Evolutionary conservation across 2,888 invertebrate species (phyloP).

Genomic region (Aradus depressus): DNA sequence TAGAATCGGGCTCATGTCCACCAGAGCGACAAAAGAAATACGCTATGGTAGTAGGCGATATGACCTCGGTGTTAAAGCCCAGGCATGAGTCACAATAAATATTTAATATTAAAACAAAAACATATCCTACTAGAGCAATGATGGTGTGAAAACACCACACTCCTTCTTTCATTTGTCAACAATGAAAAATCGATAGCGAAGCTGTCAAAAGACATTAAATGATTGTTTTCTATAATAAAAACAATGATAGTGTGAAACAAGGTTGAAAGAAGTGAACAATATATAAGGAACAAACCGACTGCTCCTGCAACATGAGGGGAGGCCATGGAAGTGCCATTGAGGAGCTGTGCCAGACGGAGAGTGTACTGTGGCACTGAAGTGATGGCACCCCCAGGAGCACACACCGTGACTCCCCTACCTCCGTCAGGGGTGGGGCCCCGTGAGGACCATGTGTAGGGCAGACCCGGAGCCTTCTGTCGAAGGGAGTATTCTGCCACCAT

Average conservation of each 20-base stretch:
- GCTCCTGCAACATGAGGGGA: constrained; percentile 93
- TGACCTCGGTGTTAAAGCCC: no score
- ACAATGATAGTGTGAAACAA: no score
- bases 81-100: no score
- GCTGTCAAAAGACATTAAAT: not conserved
- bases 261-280: no score
- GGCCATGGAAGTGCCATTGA: constrained; percentile 98
- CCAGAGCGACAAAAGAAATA: no score
- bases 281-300: constrained; percentile 46
- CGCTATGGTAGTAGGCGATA: no score
- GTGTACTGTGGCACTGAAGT: constrained; percentile 85
- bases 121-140: no score
- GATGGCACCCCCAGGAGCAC: constrained; percentile 91
- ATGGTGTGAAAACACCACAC: no score
- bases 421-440: constrained; percentile 82
- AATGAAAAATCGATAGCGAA: not conserved
- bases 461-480: constrained; percentile 67
- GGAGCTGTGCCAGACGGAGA: constrained; percentile 70
- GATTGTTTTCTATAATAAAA: no score
- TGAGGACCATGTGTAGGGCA: constrained; percentile 87
- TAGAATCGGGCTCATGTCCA: no score
- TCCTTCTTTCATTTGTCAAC: no score
- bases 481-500: constrained; percentile 91
- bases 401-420: constrained; percentile 72
- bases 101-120: no score